Evolutionary conservation across 64 coral and sea anemone species (phyloP).

Genomic region (Anthopleura sola): DNA sequence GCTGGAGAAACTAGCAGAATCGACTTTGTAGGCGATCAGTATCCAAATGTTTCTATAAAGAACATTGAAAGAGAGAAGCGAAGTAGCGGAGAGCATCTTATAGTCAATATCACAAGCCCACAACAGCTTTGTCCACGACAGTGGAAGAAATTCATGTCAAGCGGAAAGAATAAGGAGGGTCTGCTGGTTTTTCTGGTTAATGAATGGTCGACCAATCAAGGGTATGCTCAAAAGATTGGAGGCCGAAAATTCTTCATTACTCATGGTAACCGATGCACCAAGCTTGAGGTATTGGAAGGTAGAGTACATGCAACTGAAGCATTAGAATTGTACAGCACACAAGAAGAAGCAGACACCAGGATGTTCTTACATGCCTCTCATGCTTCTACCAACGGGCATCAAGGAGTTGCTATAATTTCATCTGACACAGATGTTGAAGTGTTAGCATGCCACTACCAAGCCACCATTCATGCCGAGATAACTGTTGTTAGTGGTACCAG

Average conservation of each 20-base stretch:
- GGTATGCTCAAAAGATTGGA: slow-evolving; percentile 17
- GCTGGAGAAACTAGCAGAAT: slow-evolving; percentile 53
- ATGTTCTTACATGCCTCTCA: not conserved
- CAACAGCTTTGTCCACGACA: slow-evolving; percentile 50
- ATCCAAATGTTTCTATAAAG: slow-evolving; percentile 54
- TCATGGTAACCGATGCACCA: slow-evolving; percentile 21
- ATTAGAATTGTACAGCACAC: not conserved
- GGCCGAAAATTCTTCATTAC: not conserved
- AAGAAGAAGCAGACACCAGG: slow-evolving; percentile 31
- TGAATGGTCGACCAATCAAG: slow-evolving; percentile 27
- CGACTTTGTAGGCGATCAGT: slow-evolving; percentile 68
- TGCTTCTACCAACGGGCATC: not conserved
- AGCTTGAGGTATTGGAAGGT: not conserved
- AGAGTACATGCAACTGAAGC: not conserved
- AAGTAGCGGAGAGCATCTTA: slow-evolving; percentile 29
- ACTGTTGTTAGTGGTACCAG: slow-evolving; percentile 35
- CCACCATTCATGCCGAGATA: slow-evolving; percentile 42
- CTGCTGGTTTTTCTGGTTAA: slow-evolving; percentile 14
- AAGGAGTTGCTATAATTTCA: not conserved
- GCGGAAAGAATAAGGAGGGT: slow-evolving; percentile 21
- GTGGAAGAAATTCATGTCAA: slow-evolving; percentile 48
- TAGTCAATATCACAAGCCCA: slow-evolving; percentile 44
- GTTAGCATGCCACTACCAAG: slow-evolving; percentile 49
- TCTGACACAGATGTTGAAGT: slow-evolving; percentile 59
- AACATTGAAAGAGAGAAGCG: slow-evolving; percentile 64